A percentile compares a stretch with the other conserved stretches of the same genome.
Conservation (phyloP, 1,140 invertebrate species). For the Oryctes rhinoceros region DNA sequence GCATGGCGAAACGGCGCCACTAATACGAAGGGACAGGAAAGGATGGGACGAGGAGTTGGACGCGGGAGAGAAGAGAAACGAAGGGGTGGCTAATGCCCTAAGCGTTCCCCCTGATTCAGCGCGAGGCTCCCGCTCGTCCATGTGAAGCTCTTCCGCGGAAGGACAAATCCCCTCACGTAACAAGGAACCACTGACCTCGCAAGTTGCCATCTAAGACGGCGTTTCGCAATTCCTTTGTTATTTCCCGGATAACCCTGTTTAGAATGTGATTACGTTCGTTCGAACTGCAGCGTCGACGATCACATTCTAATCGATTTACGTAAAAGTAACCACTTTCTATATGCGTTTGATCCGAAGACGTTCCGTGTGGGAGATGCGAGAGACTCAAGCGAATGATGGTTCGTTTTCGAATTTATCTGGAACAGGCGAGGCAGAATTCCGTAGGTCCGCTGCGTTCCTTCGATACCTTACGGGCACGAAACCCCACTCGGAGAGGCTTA, state of each 20-base stretch:
- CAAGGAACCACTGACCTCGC: slow-evolving; percentile 55
- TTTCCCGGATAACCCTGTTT: slow-evolving; percentile 53
- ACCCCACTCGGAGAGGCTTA: too few relatives aligned
- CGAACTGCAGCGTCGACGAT: background rate
- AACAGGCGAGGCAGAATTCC: background rate
- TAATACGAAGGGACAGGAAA: background rate
- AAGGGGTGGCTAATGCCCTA: background rate
- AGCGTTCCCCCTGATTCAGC: slow-evolving; percentile 26
- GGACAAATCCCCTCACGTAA: slow-evolving; percentile 42
- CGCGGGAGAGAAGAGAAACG: background rate
- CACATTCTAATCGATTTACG: slow-evolving; percentile 52
- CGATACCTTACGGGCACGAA: too few relatives aligned
- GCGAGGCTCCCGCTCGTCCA: slow-evolving; percentile 4
- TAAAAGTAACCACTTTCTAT: slow-evolving; percentile 62
- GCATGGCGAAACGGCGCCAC: background rate
- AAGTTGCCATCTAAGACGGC: slow-evolving; percentile 52
- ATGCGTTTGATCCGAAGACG: slow-evolving; percentile 62
- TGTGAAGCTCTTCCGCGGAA: slow-evolving; percentile 31
- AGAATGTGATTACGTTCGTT: slow-evolving; percentile 48
- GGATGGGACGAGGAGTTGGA: background rate
- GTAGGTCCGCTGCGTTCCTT: background rate
- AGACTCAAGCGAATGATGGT: slow-evolving; percentile 32
- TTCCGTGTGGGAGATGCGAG: slow-evolving; percentile 56
- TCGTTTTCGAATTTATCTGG: slow-evolving; percentile 24
- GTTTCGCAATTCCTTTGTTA: slow-evolving; percentile 61